Evolutionary conservation across 2,888 invertebrate species (phyloP).

Genomic region (Apoda limacodes): DNA sequence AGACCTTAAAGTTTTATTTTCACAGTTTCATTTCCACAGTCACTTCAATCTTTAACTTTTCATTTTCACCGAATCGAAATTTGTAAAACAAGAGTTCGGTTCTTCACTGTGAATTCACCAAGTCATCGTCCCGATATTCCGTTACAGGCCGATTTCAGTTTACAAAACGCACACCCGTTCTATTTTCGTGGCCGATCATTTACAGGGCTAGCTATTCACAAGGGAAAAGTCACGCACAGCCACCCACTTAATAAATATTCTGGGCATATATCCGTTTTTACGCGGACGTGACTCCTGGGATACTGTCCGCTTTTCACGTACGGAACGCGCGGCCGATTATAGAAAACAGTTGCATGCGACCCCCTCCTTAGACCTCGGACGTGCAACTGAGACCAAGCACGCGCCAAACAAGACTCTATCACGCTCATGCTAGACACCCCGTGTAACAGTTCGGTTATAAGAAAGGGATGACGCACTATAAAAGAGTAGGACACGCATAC

Average conservation of each 20-base stretch:
- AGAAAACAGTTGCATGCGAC: slow-evolving; percentile 68
- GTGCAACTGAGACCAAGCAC: slow-evolving; percentile 66
- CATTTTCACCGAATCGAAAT: slow-evolving; percentile 22
- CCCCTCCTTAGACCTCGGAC: slow-evolving; percentile 64
- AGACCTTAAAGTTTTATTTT: too few species aligned
- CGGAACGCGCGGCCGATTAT: slow-evolving; percentile 68
- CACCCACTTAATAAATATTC: slow-evolving; percentile 73
- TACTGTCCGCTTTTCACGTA: slow-evolving; percentile 69
- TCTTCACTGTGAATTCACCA: slow-evolving; percentile 15
- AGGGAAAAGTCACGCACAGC: slow-evolving; percentile 69
- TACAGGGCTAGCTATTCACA: slow-evolving; percentile 58
- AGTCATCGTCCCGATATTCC: slow-evolving; percentile 9
- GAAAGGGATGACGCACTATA: slow-evolving; percentile 41
- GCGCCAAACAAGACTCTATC: slow-evolving; percentile 67
- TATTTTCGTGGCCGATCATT: slow-evolving; percentile 57
- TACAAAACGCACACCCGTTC: slow-evolving; percentile 44
- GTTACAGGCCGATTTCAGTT: slow-evolving; percentile 41
- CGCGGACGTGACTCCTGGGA: slow-evolving; percentile 64
- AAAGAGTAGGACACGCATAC: slow-evolving; percentile 35
- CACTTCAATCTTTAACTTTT: too few species aligned
- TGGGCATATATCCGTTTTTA: slow-evolving; percentile 72
- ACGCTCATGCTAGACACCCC: slow-evolving; percentile 50
- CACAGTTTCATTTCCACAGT: not conserved
- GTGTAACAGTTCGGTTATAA: slow-evolving; percentile 38
- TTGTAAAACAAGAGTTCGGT: slow-evolving; percentile 19